phyloP scores from a whole-genome alignment of 2,888 invertebrate genomes.

The Protophormia terraenovae region DNA sequence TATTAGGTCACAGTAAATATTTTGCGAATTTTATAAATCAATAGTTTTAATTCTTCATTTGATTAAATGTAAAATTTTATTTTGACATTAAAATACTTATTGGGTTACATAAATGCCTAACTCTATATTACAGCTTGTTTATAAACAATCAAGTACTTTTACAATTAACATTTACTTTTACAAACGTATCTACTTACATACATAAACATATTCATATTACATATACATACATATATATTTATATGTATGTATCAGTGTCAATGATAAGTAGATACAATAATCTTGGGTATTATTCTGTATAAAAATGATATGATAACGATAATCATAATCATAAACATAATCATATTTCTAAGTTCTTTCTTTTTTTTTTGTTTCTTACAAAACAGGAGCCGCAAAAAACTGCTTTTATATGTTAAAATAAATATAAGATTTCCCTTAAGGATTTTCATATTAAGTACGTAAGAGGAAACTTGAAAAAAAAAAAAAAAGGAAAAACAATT shows the following conservation, averaged over 20 bases:
- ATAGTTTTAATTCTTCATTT: no score
- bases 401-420: background rate
- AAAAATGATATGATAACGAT: slow-evolving; percentile 55
- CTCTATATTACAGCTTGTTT: background rate
- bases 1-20: no score
- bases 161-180: background rate
- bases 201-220: background rate
- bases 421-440: slow-evolving; percentile 5
- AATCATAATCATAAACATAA: slow-evolving; percentile 60
- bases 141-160: slow-evolving; percentile 8
- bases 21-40: no score
- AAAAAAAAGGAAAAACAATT: background rate
- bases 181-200: background rate
- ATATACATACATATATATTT: background rate
- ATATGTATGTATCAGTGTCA: slow-evolving; percentile 11
- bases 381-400: background rate
- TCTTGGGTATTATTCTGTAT: slow-evolving; percentile 40
- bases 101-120: background rate
- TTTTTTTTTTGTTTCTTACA: background rate
- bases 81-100: background rate
- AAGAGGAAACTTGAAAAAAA: background rate
- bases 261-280: slow-evolving; percentile 37
- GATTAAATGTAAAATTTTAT: no score
- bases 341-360: slow-evolving; percentile 32
- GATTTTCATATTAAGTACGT: background rate